phyloP scores from a whole-genome alignment of 1,140 invertebrate species.

The Ceratoteleas bidentatus region DNA sequence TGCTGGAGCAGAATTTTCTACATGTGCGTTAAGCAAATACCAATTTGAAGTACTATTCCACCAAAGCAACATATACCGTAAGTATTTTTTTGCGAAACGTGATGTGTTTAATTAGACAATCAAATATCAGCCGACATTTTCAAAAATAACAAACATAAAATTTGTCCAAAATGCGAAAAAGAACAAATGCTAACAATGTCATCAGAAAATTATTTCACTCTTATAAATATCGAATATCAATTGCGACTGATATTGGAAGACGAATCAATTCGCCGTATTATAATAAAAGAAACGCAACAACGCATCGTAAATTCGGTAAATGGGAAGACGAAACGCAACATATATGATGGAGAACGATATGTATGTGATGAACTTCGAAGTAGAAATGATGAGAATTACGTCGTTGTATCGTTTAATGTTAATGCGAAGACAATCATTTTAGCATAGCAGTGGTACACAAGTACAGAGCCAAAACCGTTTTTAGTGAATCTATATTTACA shows the following conservation, averaged over 20 bases:
- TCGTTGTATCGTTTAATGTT: conserved; percentile 32
- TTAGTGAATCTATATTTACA: conserved; percentile 49
- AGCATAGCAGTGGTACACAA: conserved; percentile 29
- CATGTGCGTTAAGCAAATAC: conserved; percentile 10
- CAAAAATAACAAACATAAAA: conserved; percentile 8
- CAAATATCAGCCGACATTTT: not conserved
- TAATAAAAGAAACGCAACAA: too few species aligned
- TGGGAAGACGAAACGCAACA: too few species aligned
- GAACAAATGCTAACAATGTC: conserved; percentile 1
- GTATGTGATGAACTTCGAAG: conserved; percentile 6
- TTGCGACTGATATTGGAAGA: conserved; percentile 9
- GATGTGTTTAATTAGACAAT: conserved; percentile 6
- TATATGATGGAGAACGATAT: conserved; percentile 18
- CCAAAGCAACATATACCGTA: not conserved
- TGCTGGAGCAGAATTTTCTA: conserved; percentile 5
- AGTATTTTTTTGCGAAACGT: conserved; percentile 10
- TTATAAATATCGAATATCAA: conserved; percentile 15
- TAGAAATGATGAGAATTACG: not conserved
- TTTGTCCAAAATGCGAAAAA: conserved; percentile 15
- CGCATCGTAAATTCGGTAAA: too few species aligned
- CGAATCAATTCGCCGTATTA: not conserved
- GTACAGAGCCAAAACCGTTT: conserved; percentile 30
- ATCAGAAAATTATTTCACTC: conserved; percentile 30
- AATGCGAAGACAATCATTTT: conserved; percentile 39
- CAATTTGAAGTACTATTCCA: conserved; percentile 7